Base-by-base conservation (phyloP, 2,797 vertebrate species). In the Peromyscus attwateri region DNA sequence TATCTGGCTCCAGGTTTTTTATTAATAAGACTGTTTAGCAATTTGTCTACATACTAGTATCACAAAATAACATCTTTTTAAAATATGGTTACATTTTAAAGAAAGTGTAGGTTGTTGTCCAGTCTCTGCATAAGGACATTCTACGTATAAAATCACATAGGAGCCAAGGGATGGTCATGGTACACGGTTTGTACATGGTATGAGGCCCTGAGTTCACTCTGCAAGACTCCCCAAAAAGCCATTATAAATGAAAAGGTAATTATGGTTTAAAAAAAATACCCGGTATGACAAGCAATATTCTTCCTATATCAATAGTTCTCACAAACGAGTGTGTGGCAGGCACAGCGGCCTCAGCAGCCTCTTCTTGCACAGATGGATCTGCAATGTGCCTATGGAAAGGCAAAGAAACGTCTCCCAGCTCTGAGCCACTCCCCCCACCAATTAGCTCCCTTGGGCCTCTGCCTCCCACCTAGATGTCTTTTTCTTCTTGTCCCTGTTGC, bases 21-120 rank as follows among this genome's bases (percentile, higher is more conserved):
- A 55, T 55, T 55, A 55, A 14, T 55, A 55, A 55, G 52, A 55
- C 52, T 16, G 14, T 55, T 55, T 55, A 55, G 52, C 52, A 55
- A 55, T 55, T 55, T 55, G 14, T 55, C 14, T 55, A 55, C 52
- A 55, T 55, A 55, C 52, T 16, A 16, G 52, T 40, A 64, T 87
- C 87, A 95, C 49, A 88, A 96, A 95, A 80, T 75, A 94, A 70
- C 68, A 94, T 62, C 92, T 96, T 68, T n/a, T 27, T 52, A 70
- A 49, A 87, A n/a, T 46, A 70, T 25, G 43, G 17, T 23, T n/a
- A 55, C 9, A 80, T 80, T 71, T 92, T 85, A 94, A 89, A 55
- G 49, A 94, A 89, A 6, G 49, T 62, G 5, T 68, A 60, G 64
- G 62, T 19, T 77, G 46, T 68, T 92, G 85, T n/a, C 62, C 82